These are phyloP conservation scores for Cirrhinus mrigala DNA, from an alignment of 2,797 vertebrate species.

Conservation along the genomic window DNA sequence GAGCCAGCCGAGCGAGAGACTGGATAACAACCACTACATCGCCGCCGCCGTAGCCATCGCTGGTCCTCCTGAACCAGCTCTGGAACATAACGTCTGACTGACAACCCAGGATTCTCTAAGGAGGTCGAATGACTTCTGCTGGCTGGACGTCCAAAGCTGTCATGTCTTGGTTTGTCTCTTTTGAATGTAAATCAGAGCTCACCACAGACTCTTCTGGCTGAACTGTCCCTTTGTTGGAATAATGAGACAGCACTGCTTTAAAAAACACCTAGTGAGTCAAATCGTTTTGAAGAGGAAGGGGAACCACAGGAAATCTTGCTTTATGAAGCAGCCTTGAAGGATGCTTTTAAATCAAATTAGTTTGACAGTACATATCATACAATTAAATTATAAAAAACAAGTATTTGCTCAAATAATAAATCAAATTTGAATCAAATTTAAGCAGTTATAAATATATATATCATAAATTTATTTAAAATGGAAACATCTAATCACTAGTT, in stretches of 20 bases:
- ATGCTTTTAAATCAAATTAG: neutral
- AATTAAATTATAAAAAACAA: neutral
- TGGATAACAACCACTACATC: constrained; percentile 57
- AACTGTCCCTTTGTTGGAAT: neutral
- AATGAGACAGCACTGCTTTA: neutral
- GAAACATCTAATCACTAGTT: constrained; percentile 8
- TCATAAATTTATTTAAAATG: neutral
- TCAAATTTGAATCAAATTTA: neutral
- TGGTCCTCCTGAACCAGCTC: neutral
- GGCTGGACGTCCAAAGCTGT: constrained; percentile 9
- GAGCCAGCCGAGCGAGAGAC: constrained; percentile 70
- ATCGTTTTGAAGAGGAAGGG: neutral
- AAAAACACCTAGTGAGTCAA: neutral
- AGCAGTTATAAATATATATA: neutral
- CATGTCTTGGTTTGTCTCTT: constrained; percentile 3
- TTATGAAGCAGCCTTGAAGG: constrained; percentile 6
- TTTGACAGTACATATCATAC: neutral
- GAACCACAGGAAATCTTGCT: neutral
- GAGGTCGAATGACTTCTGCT: neutral
- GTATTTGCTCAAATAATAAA: constrained; percentile 8
- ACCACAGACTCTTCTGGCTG: constrained; percentile 17
- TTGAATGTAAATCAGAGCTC: constrained; percentile 56
- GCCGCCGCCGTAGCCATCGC: neutral
- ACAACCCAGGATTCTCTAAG: neutral
- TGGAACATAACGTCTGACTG: constrained; percentile 51